Base-by-base conservation (phyloP, 2,888 invertebrate genomes). In the Tetrapedia diversipes region DNA sequence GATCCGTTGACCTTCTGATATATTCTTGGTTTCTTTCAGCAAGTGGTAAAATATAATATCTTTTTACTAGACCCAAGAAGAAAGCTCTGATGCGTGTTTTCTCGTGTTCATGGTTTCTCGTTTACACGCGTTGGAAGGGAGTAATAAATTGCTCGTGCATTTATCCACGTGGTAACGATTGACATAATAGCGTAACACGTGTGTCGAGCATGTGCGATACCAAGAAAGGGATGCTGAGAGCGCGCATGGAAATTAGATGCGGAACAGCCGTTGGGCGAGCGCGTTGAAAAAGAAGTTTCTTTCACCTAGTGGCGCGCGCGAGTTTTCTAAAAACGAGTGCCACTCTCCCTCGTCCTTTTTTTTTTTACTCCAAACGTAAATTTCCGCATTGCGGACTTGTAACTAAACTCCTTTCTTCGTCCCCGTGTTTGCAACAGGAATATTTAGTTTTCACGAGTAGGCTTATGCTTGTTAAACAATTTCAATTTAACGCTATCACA, bases 151-250 rank as follows among this genome's bases (percentile, higher is more conserved):
- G 54, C 64, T 63, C 54, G 32, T 37, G 51, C 68, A 73, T 79
- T 82, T 80, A 82, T 82, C 82, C 86, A 86, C 82, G 85, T 85
- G 87, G 83, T 82, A 84, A 86, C 87, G 89, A 88, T 88, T 88
- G 87, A 87, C 87, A 85, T 86, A 88, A 87, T 80, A 81, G 82
- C 69, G 81, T 77, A 80, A 86, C 89, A 88, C 86, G 86, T 88
- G 87, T 82, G 88, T 71, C 49, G 70, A 79, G 79, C 82, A 84
- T 84, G 80, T 82, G 78, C 56, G 34, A 43, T 24, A n/a, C 53
- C 51, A 34, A 32, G 51, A 45, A 68, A 69, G 43, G 67, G 47
- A 29, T n/a, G 32, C 63, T 19, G 68, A 72, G 57, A 49, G 57
- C 53, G 47, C 37, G 41, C 41, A 43, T 24, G 57, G 68, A 63